phyloP scores from a whole-genome alignment of 2,797 vertebrate genomes.

The Psittacula derbiana region DNA sequence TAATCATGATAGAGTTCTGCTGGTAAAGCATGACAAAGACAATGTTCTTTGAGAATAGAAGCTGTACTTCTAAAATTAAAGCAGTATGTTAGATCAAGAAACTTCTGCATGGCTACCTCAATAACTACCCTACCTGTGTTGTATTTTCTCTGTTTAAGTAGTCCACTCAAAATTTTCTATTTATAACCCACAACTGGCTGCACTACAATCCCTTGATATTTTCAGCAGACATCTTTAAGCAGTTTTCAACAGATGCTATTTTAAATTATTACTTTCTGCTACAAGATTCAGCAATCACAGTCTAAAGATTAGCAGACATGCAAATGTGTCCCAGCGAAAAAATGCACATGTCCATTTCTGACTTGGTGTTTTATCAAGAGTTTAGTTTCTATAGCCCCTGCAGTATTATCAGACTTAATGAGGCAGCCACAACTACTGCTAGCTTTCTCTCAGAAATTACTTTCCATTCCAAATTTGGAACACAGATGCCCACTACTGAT shows the following conservation, averaged over 20 bases:
- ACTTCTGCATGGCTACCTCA: not conserved
- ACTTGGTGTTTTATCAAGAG: not conserved
- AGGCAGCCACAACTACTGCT: not conserved
- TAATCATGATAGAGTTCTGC: not conserved
- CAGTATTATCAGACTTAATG: not conserved
- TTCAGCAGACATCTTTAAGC: not conserved
- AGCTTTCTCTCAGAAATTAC: not conserved
- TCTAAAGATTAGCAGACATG: not conserved
- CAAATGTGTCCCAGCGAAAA: not conserved
- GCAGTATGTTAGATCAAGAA: not conserved
- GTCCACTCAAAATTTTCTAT: not conserved
- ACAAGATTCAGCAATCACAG: not conserved
- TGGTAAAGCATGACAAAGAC: not conserved
- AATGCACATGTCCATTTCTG: not conserved
- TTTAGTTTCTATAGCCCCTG: not conserved
- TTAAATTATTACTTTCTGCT: not conserved
- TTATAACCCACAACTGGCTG: not conserved
- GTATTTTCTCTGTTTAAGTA: not conserved
- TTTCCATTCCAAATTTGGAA: not conserved
- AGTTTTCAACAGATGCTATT: not conserved
- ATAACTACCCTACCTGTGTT: not conserved
- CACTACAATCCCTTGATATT: not conserved
- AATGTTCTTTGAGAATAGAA: not conserved
- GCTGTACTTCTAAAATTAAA: not conserved
- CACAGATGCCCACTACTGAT: not conserved